Base-by-base conservation (phyloP, 1,140 invertebrate species). In the Maconellicoccus hirsutus region DNA sequence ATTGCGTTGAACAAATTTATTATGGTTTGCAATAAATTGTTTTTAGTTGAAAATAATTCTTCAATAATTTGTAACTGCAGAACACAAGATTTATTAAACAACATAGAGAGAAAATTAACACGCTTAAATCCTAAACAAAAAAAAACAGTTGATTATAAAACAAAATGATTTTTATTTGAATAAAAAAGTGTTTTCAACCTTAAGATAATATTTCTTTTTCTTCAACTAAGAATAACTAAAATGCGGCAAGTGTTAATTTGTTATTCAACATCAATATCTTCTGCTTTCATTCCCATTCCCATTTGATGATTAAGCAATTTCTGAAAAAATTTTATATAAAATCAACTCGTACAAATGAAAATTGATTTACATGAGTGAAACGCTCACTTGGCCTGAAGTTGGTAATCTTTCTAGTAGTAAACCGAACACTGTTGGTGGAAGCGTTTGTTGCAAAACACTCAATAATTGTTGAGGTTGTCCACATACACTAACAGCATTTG, bases 401-500 rank as follows among this genome's bases (percentile, higher is more conserved):
- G 93, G 92, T 75, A 97, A 82, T 80, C 90, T 86, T 77, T 94
- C 86, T 69, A 96, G 81, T 12, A 97, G 83, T 75, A 94, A 80
- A 73, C 91, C 87, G 84, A 96, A 98, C 76, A 95, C 89, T 78
- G 92, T 88, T 33, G 93, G 90, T 72, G 95, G 93, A 77, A 98
- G 83, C 70, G 94, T 96, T 80, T 95, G 92, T 80, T 96, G 91
- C n/a, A 98, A 82, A 70, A 94, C 88, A 80, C 93, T 87, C 22
- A 98, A 82, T 14, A 98, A 81, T 77, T 97, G 92, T 75, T 93
- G 88, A 0, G 94, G 93, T 78, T 98, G 94, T 22, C 93, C 92
- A 80, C 96, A 98, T 1, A 98, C 91, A n/a, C 93, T 90, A 25
- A 98, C 89, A 22, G 96, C 96, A 79, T 94, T 94, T 26, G 90